phyloP scores from a whole-genome alignment of 2,888 invertebrate genomes.

The Podabrus alpinus region DNA sequence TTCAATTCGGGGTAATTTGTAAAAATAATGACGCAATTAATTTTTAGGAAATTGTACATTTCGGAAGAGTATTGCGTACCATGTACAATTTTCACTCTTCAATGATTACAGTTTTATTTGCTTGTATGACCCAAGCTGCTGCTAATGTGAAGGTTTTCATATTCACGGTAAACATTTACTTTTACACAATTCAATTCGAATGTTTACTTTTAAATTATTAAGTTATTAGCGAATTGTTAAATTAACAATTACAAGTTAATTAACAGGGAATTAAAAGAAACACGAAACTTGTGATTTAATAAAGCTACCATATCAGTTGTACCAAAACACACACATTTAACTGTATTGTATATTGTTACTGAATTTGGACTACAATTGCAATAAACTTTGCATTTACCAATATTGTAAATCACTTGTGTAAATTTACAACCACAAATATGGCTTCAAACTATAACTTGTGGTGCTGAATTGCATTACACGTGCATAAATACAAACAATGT shows the following conservation, averaged over 20 bases:
- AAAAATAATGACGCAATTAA: background rate
- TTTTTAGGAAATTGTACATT: background rate
- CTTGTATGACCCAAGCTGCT: background rate
- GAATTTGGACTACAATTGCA: background rate
- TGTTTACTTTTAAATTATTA: background rate
- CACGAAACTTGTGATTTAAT: background rate
- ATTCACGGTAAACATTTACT: background rate
- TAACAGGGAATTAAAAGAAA: background rate
- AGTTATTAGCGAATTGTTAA: background rate
- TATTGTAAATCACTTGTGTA: background rate
- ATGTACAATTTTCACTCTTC: background rate
- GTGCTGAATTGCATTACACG: background rate
- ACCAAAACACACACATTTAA: background rate
- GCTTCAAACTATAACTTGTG: background rate
- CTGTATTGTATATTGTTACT: background rate
- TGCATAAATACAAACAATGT: background rate
- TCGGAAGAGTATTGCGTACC: background rate
- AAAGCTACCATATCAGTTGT: background rate
- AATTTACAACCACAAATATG: background rate
- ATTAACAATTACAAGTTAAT: background rate
- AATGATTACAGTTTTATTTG: slow-evolving; percentile 2
- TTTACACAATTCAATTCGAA: background rate
- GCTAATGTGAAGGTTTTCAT: background rate
- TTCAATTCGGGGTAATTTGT: background rate
- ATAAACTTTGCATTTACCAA: background rate